These are phyloP conservation scores for Montipora efflorescens DNA, from an alignment of 64 coral and sea anemone genomes.

Conservation along the genomic window DNA sequence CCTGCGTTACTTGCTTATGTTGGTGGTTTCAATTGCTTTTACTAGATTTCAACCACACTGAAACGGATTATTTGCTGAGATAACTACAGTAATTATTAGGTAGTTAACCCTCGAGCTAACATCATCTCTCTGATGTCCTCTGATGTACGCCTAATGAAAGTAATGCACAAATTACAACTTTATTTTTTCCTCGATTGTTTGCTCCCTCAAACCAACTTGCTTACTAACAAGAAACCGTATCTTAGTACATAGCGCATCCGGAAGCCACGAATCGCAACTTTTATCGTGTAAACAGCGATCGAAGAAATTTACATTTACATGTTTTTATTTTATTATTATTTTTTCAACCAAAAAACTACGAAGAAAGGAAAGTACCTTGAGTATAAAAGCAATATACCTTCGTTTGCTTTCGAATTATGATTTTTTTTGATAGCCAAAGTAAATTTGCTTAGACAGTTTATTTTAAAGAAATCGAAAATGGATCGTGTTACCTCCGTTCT, in stretches of 20 bases:
- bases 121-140: conserved; percentile 46
- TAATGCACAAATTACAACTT: conserved; percentile 30
- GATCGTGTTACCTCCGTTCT: conserved; percentile 40
- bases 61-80: conserved; percentile 36
- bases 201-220: neutral
- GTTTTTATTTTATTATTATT: neutral
- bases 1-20: neutral
- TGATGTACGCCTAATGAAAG: conserved; percentile 49
- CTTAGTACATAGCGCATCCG: conserved; percentile 7
- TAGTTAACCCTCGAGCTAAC: conserved; percentile 58
- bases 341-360: neutral
- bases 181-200: conserved; percentile 14
- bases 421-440: conserved; percentile 27
- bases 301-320: neutral
- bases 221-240: conserved; percentile 6
- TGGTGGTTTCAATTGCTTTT: conserved; percentile 7
- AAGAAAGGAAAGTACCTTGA: neutral
- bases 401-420: neutral
- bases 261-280: conserved; percentile 12
- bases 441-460: conserved; percentile 44
- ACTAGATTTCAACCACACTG: conserved; percentile 12
- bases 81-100: conserved; percentile 58
- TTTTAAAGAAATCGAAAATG: conserved; percentile 46
- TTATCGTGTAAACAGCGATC: conserved; percentile 21
- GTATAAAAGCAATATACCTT: neutral